Percentiles rank a stretch among this genome's conserved stretches.
phyloP scores from a whole-genome alignment of 2,113 vertebrate species.

The Dascyllus trimaculatus region DNA sequence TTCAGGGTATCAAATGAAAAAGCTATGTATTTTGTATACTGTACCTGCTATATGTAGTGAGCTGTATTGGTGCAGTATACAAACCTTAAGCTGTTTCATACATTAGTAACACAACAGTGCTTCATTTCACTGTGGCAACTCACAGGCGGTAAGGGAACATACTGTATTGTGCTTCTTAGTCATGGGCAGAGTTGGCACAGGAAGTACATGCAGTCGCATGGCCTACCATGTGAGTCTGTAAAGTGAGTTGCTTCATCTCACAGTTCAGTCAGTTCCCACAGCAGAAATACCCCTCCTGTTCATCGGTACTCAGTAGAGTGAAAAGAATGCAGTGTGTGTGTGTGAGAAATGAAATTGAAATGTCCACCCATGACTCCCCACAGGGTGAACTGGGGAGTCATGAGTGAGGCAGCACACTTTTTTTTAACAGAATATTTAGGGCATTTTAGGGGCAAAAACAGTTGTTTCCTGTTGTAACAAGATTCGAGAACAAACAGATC shows the following conservation, averaged over 20 bases:
- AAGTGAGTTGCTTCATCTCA: conserved; percentile 14
- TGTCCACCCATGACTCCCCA: conserved; percentile 33
- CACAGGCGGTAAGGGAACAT: neutral
- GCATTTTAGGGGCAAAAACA: neutral
- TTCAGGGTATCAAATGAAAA: neutral
- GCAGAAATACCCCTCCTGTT: conserved; percentile 24
- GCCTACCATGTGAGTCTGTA: conserved; percentile 54
- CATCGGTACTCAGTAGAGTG: conserved; percentile 23
- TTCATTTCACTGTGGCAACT: neutral
- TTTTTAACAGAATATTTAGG: neutral
- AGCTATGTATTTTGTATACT: neutral
- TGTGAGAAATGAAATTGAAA: conserved; percentile 7
- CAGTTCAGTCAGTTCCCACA: conserved; percentile 17
- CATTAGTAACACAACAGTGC: conserved; percentile 7
- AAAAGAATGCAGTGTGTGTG: conserved; percentile 36
- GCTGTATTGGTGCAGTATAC: neutral
- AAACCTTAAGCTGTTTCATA: conserved; percentile 33
- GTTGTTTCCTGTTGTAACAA: neutral
- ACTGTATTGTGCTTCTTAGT: conserved; percentile 10
- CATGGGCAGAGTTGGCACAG: neutral
- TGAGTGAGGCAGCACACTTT: conserved; percentile 22
- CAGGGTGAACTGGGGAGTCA: conserved; percentile 42
- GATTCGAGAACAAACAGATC: neutral
- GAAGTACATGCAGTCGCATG: conserved; percentile 35
- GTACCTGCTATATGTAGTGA: neutral